These are phyloP conservation scores for Rachycentron canadum DNA, from an alignment of 2,797 vertebrate species.

Conservation along the genomic window DNA sequence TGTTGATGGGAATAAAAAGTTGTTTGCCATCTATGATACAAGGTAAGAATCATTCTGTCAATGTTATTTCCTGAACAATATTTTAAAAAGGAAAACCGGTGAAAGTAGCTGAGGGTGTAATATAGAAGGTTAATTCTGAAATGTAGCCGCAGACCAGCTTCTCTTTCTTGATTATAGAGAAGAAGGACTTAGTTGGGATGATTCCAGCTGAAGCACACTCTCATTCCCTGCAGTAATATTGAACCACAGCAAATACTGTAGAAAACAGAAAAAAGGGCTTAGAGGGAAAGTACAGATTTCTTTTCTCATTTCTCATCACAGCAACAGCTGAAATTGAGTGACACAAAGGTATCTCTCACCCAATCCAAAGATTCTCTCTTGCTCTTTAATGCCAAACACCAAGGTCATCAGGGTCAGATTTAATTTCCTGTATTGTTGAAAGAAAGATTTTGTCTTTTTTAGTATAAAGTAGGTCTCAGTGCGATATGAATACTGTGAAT, in stretches of 20 bases:
- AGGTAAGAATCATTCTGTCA: conserved; percentile 85
- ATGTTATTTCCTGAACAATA: not conserved
- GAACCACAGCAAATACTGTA: conserved; percentile 11
- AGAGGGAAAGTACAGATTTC: not conserved
- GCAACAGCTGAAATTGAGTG: not conserved
- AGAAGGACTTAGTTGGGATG: conserved; percentile 19
- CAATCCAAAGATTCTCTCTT: too few relatives aligned
- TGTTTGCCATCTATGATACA: conserved; percentile 94
- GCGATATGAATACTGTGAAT: too few relatives aligned
- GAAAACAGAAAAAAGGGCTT: not conserved
- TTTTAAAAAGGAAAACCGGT: not conserved
- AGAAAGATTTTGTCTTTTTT: too few relatives aligned
- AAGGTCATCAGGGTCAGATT: too few relatives aligned
- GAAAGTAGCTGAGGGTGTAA: not conserved
- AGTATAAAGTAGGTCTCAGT: too few relatives aligned
- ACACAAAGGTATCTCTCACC: not conserved
- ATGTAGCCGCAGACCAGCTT: not conserved
- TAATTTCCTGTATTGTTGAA: too few relatives aligned
- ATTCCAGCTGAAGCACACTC: conserved; percentile 36
- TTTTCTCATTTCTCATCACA: not conserved
- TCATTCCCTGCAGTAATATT: conserved; percentile 43
- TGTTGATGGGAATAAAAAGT: conserved; percentile 93
- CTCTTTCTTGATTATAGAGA: conserved; percentile 14
- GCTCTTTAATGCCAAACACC: too few relatives aligned
- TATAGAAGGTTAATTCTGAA: not conserved